Evolutionary conservation across 1,140 invertebrate species (phyloP).

Genomic region (Lepidurus packardi): DNA sequence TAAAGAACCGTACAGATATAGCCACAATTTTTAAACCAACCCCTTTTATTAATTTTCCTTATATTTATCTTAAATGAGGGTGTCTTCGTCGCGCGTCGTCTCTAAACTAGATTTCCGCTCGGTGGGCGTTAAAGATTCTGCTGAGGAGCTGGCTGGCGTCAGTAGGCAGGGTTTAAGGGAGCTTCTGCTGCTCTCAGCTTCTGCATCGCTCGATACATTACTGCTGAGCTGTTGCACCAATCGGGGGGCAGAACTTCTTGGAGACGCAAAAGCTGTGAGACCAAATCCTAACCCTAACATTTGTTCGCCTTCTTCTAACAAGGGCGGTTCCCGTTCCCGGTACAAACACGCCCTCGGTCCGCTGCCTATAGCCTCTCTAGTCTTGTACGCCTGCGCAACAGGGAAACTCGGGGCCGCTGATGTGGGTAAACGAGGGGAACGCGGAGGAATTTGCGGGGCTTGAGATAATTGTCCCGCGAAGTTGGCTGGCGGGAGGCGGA

Average conservation of each 20-base stretch:
- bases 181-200: constrained; percentile 29
- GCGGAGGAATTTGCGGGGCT: background rate
- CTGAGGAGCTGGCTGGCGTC: constrained; percentile 24
- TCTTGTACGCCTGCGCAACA: background rate
- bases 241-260: background rate
- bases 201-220: constrained; percentile 7
- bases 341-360: constrained; percentile 26
- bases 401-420: constrained; percentile 9
- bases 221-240: constrained; percentile 24
- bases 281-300: background rate
- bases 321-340: constrained; percentile 27
- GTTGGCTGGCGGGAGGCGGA: background rate
- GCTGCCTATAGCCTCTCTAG: background rate
- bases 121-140: constrained; percentile 27
- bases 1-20: too few species aligned
- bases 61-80: constrained; percentile 27
- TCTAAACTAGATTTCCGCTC: constrained; percentile 11
- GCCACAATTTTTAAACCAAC: too few species aligned
- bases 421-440: background rate
- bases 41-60: too few species aligned
- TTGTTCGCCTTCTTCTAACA: constrained; percentile 29
- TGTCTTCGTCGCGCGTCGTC: constrained; percentile 27
- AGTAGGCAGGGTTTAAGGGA: constrained; percentile 5
- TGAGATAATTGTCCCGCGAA: background rate
- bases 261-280: background rate